Percentiles rank a stretch among this genome's conserved stretches.
Conservation (phyloP, 2,797 vertebrate species). For the Aphelocoma californica region DNA sequence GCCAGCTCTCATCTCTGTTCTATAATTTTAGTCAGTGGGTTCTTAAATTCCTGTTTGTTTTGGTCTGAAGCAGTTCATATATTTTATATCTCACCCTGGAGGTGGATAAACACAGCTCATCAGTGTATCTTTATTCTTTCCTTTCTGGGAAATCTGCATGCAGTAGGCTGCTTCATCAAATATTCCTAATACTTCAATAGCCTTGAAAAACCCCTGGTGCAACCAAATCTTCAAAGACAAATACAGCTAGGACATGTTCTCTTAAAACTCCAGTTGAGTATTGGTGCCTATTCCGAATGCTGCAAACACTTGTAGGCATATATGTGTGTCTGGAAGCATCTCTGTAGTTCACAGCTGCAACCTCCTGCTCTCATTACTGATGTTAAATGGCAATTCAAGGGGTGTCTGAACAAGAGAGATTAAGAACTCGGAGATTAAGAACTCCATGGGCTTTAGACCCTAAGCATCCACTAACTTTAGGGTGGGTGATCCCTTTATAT, state of each 20-base stretch:
- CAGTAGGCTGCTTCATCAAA: neutral
- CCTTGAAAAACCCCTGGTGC: neutral
- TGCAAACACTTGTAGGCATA: fast-evolving
- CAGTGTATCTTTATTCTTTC: neutral
- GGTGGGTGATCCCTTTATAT: neutral
- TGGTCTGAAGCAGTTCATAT: neutral
- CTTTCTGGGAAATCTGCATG: neutral
- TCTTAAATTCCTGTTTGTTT: neutral
- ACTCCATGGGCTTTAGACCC: neutral
- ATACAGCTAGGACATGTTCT: neutral
- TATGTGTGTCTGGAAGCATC: neutral
- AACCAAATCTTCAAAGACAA: neutral
- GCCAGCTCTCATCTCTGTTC: neutral
- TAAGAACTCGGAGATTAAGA: neutral
- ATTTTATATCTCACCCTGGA: neutral
- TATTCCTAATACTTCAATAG: neutral
- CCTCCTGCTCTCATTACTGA: neutral
- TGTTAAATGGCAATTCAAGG: neutral
- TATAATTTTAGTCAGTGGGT: neutral
- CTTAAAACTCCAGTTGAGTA: neutral
- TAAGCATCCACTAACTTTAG: neutral
- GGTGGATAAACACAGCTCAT: neutral
- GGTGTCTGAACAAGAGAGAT: neutral
- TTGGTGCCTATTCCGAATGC: neutral
- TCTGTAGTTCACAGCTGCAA: neutral